Evolutionary conservation across 2,888 invertebrate species (phyloP).

Genomic region (Caenorhabditis sp.): DNA sequence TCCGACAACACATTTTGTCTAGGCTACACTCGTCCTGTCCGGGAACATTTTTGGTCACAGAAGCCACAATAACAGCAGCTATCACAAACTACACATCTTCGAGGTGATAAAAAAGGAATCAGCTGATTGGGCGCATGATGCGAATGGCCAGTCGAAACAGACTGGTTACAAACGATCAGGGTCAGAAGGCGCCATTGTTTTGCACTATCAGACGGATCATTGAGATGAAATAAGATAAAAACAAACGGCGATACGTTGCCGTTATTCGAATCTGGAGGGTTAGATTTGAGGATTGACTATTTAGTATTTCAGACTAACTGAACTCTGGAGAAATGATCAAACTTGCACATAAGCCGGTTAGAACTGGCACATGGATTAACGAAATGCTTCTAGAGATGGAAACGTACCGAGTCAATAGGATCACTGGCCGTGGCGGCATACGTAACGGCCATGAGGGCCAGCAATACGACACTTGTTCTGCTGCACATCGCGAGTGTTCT

Average conservation of each 20-base stretch:
- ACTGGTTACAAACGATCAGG: slow-evolving; percentile 29
- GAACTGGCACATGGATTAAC: too few species aligned
- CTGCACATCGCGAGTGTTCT: slow-evolving; percentile 27
- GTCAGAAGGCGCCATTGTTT: neutral
- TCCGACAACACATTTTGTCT: slow-evolving; percentile 5
- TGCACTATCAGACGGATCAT: too few species aligned
- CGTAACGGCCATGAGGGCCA: neutral
- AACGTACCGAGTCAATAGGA: slow-evolving; percentile 47
- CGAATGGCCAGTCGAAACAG: neutral
- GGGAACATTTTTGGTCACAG: neutral
- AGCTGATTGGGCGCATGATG: slow-evolving; percentile 20
- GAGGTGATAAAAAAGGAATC: slow-evolving; percentile 12
- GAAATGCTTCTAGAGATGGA: too few species aligned
- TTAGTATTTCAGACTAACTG: too few species aligned
- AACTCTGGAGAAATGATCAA: neutral
- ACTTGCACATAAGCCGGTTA: too few species aligned
- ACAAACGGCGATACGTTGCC: too few species aligned
- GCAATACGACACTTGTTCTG: slow-evolving; percentile 2
- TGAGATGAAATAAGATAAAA: too few species aligned
- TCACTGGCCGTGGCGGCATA: slow-evolving; percentile 32
- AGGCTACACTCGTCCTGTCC: too few species aligned
- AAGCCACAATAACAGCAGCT: neutral
- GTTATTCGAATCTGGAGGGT: too few species aligned
- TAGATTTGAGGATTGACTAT: too few species aligned
- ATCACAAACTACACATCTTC: slow-evolving; percentile 39